Evolutionary conservation across 2,797 vertebrate genomes (phyloP), one percentile per base, ranked within the genome.

Genomic region (Pterois miles): DNA sequence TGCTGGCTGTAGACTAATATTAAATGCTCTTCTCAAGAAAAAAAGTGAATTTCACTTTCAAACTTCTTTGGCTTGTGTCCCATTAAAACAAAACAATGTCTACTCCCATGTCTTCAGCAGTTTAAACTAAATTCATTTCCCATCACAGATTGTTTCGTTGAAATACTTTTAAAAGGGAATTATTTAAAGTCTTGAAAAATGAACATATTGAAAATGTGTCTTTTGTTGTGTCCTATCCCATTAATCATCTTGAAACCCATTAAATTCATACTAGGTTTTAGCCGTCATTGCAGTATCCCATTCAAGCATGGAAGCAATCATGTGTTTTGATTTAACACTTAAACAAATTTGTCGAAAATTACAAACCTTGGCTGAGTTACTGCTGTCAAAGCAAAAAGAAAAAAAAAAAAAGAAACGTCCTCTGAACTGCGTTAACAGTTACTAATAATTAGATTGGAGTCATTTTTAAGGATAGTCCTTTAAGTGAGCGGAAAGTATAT

Each of bases 401-500:
- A 57, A n/a, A n/a, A n/a, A n/a, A n/a, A n/a, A n/a, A n/a, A n/a
- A n/a, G n/a, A n/a, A n/a, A n/a, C n/a, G n/a, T n/a, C n/a, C n/a
- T n/a, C n/a, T n/a, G n/a, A n/a, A n/a, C n/a, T 43, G 18, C 5
- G 18, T 57, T 65, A 7, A 18, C 13, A 64, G 29, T 72, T 33
- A 56, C 20, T 25, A 12, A 40, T 50, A 23, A 54, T 58, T 23
- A 36, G 20, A 60, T 36, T 20, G 8, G 0, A 64, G 10, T 53
- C 1, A 65, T 71, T 27, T 46, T 43, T 33, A 52, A 29, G 11
- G 14, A 58, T 22, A 36, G 25, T 29, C 38, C 64, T 82, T 65
- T 29, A 63, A 63, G 33, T 64, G 36, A 71, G 60, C 54, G 62
- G 66, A 71, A 81, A 63, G 57, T 80, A 23, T 2, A 52, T 2